These are phyloP conservation scores for Oreohelix idahoensis DNA, from an alignment of 1,140 invertebrate genomes.

Conservation along the genomic window DNA sequence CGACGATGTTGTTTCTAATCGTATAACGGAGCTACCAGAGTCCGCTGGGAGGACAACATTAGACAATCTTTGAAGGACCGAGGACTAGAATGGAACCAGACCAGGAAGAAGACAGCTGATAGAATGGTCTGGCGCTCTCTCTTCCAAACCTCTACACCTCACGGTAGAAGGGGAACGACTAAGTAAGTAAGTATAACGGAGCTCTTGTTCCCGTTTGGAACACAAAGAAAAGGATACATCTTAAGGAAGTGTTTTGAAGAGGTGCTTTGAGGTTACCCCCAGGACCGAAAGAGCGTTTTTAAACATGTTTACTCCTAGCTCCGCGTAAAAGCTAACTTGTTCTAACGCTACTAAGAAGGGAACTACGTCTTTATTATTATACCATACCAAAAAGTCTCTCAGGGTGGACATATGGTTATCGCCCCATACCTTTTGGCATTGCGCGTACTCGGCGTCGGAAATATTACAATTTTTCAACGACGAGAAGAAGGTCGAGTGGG, in stretches of 20 bases:
- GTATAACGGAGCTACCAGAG: too few species aligned
- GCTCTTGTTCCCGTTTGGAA: not conserved
- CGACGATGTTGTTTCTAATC: not conserved
- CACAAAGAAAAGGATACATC: not conserved
- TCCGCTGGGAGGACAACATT: too few species aligned
- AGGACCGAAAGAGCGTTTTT: not conserved
- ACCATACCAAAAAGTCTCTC: not conserved
- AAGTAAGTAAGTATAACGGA: too few species aligned
- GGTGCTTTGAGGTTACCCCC: not conserved
- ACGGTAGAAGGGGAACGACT: too few species aligned
- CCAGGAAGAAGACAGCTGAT: too few species aligned
- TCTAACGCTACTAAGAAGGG: not conserved
- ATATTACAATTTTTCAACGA: not conserved
- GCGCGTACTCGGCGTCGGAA: not conserved
- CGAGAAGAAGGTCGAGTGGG: too few species aligned
- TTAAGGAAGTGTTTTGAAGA: not conserved
- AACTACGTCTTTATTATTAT: conserved; percentile 1
- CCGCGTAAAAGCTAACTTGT: not conserved
- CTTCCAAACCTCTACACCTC: too few species aligned
- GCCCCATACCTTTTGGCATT: not conserved
- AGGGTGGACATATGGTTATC: not conserved
- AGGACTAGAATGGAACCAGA: too few species aligned
- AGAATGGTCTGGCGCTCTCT: too few species aligned
- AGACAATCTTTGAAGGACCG: too few species aligned
- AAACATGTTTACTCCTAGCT: not conserved